A percentile compares a stretch with the other conserved stretches of the same genome.
These are phyloP conservation scores for Pollicipes pollicipes DNA, from an alignment of 1,140 invertebrate genomes.

Conservation along the genomic window DNA sequence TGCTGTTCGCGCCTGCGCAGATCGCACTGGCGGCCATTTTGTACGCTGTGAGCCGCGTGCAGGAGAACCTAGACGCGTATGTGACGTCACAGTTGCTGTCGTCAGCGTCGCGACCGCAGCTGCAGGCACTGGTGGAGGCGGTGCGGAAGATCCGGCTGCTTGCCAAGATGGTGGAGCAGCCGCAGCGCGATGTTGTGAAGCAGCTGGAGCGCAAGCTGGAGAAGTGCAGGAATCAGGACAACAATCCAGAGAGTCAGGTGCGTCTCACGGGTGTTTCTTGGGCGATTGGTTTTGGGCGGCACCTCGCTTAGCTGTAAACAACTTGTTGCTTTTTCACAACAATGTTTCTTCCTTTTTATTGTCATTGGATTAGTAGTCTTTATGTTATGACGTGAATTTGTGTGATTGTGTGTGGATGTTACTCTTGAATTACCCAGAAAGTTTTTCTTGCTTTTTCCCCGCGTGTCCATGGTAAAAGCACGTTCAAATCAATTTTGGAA, in stretches of 20 bases:
- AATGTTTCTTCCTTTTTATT: too few species aligned
- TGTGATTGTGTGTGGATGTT: too few species aligned
- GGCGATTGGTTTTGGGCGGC: too few species aligned
- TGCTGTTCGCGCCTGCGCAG: constrained; percentile 78
- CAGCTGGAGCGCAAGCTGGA: background rate
- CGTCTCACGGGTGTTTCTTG: background rate
- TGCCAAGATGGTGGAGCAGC: background rate
- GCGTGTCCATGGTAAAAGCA: too few species aligned
- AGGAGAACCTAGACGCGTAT: constrained; percentile 75
- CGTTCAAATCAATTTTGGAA: too few species aligned
- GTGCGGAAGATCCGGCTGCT: background rate
- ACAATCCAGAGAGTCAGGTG: constrained; percentile 1
- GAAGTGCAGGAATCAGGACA: background rate
- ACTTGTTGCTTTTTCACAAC: too few species aligned
- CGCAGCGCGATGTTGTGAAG: background rate
- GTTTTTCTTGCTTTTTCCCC: too few species aligned
- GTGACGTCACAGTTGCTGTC: constrained; percentile 90
- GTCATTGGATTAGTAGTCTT: too few species aligned
- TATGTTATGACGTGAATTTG: too few species aligned
- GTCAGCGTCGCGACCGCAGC: constrained; percentile 88
- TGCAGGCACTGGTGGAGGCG: constrained; percentile 20
- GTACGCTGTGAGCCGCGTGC: constrained; percentile 67
- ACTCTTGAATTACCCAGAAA: too few species aligned
- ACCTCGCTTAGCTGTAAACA: too few species aligned
- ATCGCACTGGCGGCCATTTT: constrained; percentile 76